Percentiles rank a stretch among this genome's conserved stretches.
Evolutionary conservation across 2,797 vertebrate species (phyloP).

Genomic region (Dallia pectoralis): DNA sequence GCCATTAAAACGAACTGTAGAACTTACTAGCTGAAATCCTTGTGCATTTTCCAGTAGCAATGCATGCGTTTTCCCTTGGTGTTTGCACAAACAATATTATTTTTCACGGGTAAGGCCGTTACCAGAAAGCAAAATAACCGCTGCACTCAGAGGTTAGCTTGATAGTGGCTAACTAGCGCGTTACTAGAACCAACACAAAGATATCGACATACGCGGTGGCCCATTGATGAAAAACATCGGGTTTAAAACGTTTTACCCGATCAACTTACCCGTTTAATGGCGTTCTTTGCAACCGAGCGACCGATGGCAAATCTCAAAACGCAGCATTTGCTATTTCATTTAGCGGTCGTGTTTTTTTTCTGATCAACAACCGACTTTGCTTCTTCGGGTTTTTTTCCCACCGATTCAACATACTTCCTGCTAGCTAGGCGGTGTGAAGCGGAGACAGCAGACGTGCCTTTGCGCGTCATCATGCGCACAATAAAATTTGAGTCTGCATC

Average conservation of each 20-base stretch:
- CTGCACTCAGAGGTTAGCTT: slow-evolving; percentile 34
- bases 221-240: slow-evolving; percentile 54
- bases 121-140: slow-evolving; percentile 36
- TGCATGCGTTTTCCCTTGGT: not conserved
- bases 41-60: not conserved
- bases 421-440: slow-evolving; percentile 57
- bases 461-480: slow-evolving; percentile 65
- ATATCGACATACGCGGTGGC: slow-evolving; percentile 69
- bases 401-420: slow-evolving; percentile 72
- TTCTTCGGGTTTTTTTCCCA: slow-evolving; percentile 55
- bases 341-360: slow-evolving; percentile 53
- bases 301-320: slow-evolving; percentile 28
- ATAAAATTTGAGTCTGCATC: slow-evolving; percentile 25
- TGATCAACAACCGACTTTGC: slow-evolving; percentile 54
- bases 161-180: slow-evolving; percentile 51
- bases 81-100: not conserved
- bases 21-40: not conserved
- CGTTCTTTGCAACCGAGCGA: slow-evolving; percentile 37
- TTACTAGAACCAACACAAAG: slow-evolving; percentile 77
- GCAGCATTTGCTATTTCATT: slow-evolving; percentile 42
- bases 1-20: slow-evolving; percentile 10
- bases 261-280: slow-evolving; percentile 66
- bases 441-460: slow-evolving; percentile 38
- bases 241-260: slow-evolving; percentile 32
- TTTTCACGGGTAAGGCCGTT: not conserved